Conservation (phyloP, 2,888 invertebrate species). For the Tetropium fuscum region DNA sequence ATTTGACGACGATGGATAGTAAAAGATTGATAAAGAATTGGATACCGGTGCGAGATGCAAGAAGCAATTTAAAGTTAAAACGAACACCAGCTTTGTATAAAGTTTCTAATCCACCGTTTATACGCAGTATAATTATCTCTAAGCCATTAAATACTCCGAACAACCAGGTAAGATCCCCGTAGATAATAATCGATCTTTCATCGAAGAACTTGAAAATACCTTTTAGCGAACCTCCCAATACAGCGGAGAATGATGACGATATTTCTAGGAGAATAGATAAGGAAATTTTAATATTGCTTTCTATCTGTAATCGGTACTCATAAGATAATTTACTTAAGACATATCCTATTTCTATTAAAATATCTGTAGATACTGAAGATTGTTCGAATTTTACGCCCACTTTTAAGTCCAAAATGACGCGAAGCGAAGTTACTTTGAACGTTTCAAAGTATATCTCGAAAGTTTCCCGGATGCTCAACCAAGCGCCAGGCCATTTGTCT, state of each 20-base stretch:
- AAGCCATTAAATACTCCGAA: constrained; percentile 36
- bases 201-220: constrained; percentile 30
- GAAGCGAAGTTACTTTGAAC: constrained; percentile 30
- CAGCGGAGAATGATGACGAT: constrained; percentile 3
- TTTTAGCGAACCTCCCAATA: constrained; percentile 34
- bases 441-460: constrained; percentile 37
- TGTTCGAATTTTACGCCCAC: constrained; percentile 35
- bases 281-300: constrained; percentile 15
- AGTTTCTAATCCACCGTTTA: constrained; percentile 38
- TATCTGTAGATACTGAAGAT: constrained; percentile 14
- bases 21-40: constrained; percentile 39
- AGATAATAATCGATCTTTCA: constrained; percentile 11
- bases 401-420: constrained; percentile 29
- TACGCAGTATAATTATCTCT: constrained; percentile 22
- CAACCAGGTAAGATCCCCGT: constrained; percentile 37
- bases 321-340: constrained; percentile 30
- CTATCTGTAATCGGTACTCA: constrained; percentile 19
- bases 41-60: constrained; percentile 35
- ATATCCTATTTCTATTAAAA: constrained; percentile 16
- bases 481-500: constrained; percentile 20
- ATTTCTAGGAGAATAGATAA: constrained; percentile 30
- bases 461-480: constrained; percentile 27
- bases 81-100: constrained; percentile 35
- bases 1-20: constrained; percentile 27
- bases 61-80: constrained; percentile 35